Evolutionary conservation across 2,888 invertebrate genomes (phyloP), one percentile per base, ranked within the genome.

Genomic region (Zeuzera pyrina): DNA sequence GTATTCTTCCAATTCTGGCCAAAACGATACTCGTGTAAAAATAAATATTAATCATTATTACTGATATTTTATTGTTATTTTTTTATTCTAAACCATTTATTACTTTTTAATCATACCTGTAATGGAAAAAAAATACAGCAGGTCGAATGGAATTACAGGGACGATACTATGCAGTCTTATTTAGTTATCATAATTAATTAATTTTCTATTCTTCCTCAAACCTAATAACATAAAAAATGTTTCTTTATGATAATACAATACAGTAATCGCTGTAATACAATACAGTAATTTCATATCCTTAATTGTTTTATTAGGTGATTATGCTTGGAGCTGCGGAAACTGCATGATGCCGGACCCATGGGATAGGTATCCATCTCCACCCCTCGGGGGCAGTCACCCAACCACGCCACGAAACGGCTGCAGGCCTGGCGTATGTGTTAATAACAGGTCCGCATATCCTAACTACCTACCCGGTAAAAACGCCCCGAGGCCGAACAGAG

Each of bases 1-100:
- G 57, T 69, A 70, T 70, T 77, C 79, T 81, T 79, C 81, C 77
- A 73, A 64, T 70, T 70, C 63, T 62, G 74, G 78, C 78, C 77
- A 79, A 79, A 73, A 55, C 31, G 50, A 68, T 73, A 77, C 69
- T 63, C 55, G 62, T 68, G 67, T 73, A 67, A 61, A 64, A 79
- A 77, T 77, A 76, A 79, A 76, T 65, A 73, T 15, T 31, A 34
- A 34, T 42, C 46, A 48, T 40, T 45, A 43, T 36, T 39, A n/a
- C n/a, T n/a, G 36, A 40, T 43, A 39, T 24, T 34, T 22, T 30
- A 2, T 23, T 29, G 34, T 30, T n/a, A 6, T 38, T 35, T 46
- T 32, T 30, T 42, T n/a, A n/a, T n/a, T n/a, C n/a, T n/a, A n/a
- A n/a, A n/a, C n/a, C n/a, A n/a, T n/a, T n/a, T n/a, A n/a, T n/a